Evolutionary conservation across 2,888 invertebrate genomes (phyloP), one percentile per base, ranked within the genome.

Genomic region (Drosophila diplacantha): DNA sequence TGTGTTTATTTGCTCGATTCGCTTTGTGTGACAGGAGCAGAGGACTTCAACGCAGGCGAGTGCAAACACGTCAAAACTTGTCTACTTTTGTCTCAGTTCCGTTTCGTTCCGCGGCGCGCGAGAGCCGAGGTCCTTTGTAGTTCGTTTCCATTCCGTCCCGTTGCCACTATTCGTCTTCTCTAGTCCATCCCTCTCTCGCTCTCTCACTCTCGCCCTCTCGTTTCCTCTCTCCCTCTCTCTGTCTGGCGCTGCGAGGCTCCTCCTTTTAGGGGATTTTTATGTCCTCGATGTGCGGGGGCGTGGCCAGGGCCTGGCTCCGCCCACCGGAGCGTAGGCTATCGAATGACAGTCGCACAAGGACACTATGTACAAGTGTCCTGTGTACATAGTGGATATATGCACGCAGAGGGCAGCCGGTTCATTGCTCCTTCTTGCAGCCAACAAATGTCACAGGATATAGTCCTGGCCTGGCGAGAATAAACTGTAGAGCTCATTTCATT

Each of bases 1-100:
- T 74, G 83, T 84, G 82, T 83, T 84, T 81, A 81, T 84, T 83
- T 84, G 77, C 71, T 71, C 74, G 73, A 69, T 70, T 71, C 75
- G 65, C 52, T 56, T 63, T 74, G 78, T 73, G 73, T 73, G 55
- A 59, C 55, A 54, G 59, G 50, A 71, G 61, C 66, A 62, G 62
- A 26, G 31, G 24, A 31, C 35, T 43, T 16, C 35, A 55, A 34
- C 32, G 18, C 38, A 53, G 55, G 47, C 44, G 18, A 46, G 29
- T 46, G 44, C 44, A 46, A 46, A 31, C 44, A 46, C 29, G 44
- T 46, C 59, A 58, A 32, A 74, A 64, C 79, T 68, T 79, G 59
- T 46, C 61, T 74, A 81, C 83, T 81, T 83, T 69, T 64, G 54
- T 64, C 34, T 35, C 57, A 16, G n/a, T 52, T 22, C 32, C 29